Percentiles rank a stretch among this genome's conserved stretches.
phyloP scores from a whole-genome alignment of 2,113 vertebrate genomes.

The Cyrtonyx montezumae region DNA sequence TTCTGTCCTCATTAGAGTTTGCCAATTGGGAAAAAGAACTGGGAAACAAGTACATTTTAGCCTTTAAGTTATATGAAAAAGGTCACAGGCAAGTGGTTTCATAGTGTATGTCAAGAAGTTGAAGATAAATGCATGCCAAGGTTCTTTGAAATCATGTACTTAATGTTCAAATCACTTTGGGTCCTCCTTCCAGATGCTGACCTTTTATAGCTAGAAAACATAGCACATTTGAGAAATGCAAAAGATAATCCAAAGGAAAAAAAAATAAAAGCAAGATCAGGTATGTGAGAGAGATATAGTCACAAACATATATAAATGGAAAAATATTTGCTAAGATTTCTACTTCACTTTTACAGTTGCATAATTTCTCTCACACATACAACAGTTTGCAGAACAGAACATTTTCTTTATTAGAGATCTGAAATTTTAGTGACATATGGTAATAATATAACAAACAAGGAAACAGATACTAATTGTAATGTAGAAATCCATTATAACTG shows the following conservation, averaged over 20 bases:
- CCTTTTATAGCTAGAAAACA: slow-evolving; percentile 26
- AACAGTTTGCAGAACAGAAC: not conserved
- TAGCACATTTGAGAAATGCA: not conserved
- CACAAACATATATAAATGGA: not conserved
- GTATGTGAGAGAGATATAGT: fast-evolving
- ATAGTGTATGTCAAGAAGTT: not conserved
- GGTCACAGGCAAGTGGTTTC: slow-evolving; percentile 10
- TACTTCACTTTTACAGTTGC: not conserved
- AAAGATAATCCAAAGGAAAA: not conserved
- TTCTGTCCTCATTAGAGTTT: slow-evolving; percentile 9
- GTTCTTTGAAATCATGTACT: slow-evolving; percentile 18
- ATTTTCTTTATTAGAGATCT: not conserved
- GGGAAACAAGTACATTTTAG: not conserved
- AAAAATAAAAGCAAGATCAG: not conserved
- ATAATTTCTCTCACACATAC: not conserved
- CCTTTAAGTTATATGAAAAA: slow-evolving; percentile 35
- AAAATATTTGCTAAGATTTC: not conserved
- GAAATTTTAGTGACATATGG: not conserved
- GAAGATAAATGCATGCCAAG: slow-evolving; percentile 6
- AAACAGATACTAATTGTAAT: fast-evolving
- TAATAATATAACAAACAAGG: not conserved
- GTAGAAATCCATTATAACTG: not conserved
- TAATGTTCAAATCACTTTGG: slow-evolving; percentile 23
- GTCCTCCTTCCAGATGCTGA: slow-evolving; percentile 21
- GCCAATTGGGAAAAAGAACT: not conserved